A percentile compares a stretch with the other conserved stretches of the same genome.
Conservation (phyloP, 2,113 vertebrate species). For the Symphodus melops region DNA sequence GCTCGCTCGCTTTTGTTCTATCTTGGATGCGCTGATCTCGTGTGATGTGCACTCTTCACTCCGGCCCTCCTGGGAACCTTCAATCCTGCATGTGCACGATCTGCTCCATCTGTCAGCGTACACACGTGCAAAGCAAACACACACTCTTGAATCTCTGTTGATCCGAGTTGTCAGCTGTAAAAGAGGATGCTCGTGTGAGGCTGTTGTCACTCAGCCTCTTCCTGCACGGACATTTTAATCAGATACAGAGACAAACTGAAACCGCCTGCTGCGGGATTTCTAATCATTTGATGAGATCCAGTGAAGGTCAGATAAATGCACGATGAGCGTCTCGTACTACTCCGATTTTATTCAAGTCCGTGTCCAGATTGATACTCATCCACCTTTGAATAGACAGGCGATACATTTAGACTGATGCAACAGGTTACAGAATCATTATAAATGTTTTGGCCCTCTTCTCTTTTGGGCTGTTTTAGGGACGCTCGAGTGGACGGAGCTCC, state of each 20-base stretch:
- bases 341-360: background rate
- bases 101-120: constrained; percentile 70
- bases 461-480: too few species aligned
- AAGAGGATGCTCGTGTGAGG: constrained; percentile 24
- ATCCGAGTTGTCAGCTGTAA: constrained; percentile 38
- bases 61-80: constrained; percentile 46
- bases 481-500: too few species aligned
- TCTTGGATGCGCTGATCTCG: constrained; percentile 45
- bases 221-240: constrained; percentile 5
- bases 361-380: background rate
- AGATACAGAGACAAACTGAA: background rate
- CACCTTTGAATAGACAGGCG: background rate
- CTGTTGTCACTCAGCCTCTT: constrained; percentile 23
- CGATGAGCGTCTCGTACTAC: background rate
- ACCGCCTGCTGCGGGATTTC: constrained; percentile 6
- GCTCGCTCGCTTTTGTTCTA: constrained; percentile 53
- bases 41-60: constrained; percentile 63
- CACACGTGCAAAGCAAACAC: background rate
- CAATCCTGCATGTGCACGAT: constrained; percentile 18
- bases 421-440: too few species aligned
- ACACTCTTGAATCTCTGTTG: constrained; percentile 22
- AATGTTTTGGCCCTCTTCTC: too few species aligned
- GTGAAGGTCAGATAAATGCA: background rate
- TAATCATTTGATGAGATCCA: constrained; percentile 4
- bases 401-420: background rate